A percentile compares a stretch with the other conserved stretches of the same genome.
Evolutionary conservation across 53 echinoderm and acorn worm genomes (phyloP).

Genomic region (Hippasteria phrygiana): DNA sequence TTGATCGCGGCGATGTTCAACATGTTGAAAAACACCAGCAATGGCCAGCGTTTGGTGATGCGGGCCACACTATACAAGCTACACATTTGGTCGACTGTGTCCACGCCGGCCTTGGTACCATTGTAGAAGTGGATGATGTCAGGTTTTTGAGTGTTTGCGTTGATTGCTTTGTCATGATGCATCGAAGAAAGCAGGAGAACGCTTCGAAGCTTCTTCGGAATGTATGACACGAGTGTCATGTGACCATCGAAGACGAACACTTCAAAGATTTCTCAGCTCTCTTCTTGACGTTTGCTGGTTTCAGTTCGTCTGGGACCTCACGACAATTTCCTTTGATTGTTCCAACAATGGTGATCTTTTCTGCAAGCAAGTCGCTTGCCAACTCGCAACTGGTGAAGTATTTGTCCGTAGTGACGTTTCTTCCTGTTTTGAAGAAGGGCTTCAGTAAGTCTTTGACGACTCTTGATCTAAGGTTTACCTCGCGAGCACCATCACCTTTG

Average conservation of each 20-base stretch:
- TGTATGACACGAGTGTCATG: slow-evolving; percentile 22
- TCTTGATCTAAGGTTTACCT: neutral
- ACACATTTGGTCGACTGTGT: slow-evolving; percentile 17
- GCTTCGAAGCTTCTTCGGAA: slow-evolving; percentile 20
- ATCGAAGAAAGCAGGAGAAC: slow-evolving; percentile 23
- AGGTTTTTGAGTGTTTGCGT: neutral
- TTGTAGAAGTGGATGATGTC: slow-evolving; percentile 33
- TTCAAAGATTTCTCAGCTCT: slow-evolving; percentile 21
- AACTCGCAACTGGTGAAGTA: slow-evolving; percentile 2
- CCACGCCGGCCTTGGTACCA: slow-evolving; percentile 29
- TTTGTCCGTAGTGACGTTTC: slow-evolving; percentile 15
- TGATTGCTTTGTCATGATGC: slow-evolving; percentile 25
- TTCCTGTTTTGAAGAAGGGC: neutral
- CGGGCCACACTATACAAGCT: neutral
- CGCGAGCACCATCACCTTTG: neutral
- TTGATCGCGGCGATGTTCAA: slow-evolving; percentile 30
- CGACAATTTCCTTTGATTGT: slow-evolving; percentile 23
- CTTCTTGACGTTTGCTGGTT: neutral
- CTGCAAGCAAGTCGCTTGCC: neutral
- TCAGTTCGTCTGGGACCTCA: neutral
- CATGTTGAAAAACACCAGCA: slow-evolving; percentile 30
- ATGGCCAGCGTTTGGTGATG: slow-evolving; percentile 37
- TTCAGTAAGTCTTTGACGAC: neutral
- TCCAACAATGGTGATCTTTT: slow-evolving; percentile 30
- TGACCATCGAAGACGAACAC: slow-evolving; percentile 16